Conservation (phyloP, 2,888 invertebrate genomes). For the Rosalia funebris region DNA sequence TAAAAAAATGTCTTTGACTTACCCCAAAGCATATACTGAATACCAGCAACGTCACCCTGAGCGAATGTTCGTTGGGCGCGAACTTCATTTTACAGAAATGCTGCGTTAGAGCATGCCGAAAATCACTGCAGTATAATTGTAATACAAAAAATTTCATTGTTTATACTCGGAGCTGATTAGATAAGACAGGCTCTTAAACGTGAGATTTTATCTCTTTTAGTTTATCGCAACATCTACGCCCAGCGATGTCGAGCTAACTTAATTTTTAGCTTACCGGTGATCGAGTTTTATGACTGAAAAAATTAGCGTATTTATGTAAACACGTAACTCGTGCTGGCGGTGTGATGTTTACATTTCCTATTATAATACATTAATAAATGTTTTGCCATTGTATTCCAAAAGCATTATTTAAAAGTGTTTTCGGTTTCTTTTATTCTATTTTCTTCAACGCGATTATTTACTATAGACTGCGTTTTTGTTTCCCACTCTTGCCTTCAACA, state of each 20-base stretch:
- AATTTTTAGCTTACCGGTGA: neutral
- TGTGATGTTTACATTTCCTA: constrained; percentile 4
- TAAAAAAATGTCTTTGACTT: constrained; percentile 3
- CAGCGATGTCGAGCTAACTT: constrained; percentile 2
- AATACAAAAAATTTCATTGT: constrained; percentile 31
- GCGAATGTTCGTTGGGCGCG: constrained; percentile 46
- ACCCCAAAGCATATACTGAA: constrained; percentile 50
- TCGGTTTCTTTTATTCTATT: too few species aligned
- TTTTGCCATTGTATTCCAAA: too few species aligned
- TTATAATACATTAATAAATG: constrained; percentile 1
- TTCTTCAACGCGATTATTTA: too few species aligned
- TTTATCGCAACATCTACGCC: constrained; percentile 19
- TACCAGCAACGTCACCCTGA: constrained; percentile 47
- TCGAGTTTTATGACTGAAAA: neutral
- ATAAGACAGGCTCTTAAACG: constrained; percentile 30
- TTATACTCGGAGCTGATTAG: constrained; percentile 31
- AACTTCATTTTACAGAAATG: constrained; percentile 44
- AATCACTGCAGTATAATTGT: constrained; percentile 38
- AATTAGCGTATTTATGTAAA: constrained; percentile 14
- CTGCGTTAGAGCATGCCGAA: constrained; percentile 30
- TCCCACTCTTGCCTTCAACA: too few species aligned
- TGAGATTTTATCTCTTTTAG: constrained; percentile 11
- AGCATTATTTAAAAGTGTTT: too few species aligned
- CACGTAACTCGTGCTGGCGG: constrained; percentile 1
- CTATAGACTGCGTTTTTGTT: too few species aligned